Base-by-base conservation (phyloP, 2,113 vertebrate species). In the Romanogobio albipinnatus region DNA sequence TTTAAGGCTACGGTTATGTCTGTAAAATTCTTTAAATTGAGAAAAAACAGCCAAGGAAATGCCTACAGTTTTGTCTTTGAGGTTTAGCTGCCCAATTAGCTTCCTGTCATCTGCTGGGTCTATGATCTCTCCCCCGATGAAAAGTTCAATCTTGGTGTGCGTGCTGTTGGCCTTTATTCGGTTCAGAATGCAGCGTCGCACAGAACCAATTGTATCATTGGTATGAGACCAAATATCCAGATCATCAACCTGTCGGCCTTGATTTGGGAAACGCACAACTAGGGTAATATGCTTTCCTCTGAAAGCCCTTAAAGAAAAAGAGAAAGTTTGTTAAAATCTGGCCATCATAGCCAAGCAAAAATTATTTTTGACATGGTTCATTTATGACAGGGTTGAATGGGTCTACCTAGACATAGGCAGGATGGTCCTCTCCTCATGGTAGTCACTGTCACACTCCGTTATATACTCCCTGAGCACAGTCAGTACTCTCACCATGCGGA, bases 171-270 rank as follows among this genome's bases (percentile, higher is more conserved):
- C 98, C 93, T 99, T 99, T 91, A 99, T 99, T 62, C 98, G 95
- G 86, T 97, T 98, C 15, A 99, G 95, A 92, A 99, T 99, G 86
- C 96, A 97, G 14, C 98, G 96, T 7, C 98, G 95, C 73, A 99
- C 98, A 22, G 98, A 99, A 87, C 98, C 98, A n/a, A 99, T 98
- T 22, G 98, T 99, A 93, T 99, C 98, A 0, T 99, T 99, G 74
- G 98, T 99, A 89, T 99, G 98, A 76, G 98, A 99, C 98, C 98
- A 99, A 88, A 99, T 97, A 82, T 99, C 98, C 92, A 99, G 90
- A 90, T 99, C 98, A 75, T 99, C 98, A 58, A 99, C 97, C 90
- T 99, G 98, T 15, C 98, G 96, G 29, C 98, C 98, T 92, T 99
- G 98, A 95, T 99, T 99, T 78, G 98, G 98, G 91, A 99, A 99